Base-by-base conservation (phyloP, 1,140 invertebrate genomes). In the Whitmania pigra region DNA sequence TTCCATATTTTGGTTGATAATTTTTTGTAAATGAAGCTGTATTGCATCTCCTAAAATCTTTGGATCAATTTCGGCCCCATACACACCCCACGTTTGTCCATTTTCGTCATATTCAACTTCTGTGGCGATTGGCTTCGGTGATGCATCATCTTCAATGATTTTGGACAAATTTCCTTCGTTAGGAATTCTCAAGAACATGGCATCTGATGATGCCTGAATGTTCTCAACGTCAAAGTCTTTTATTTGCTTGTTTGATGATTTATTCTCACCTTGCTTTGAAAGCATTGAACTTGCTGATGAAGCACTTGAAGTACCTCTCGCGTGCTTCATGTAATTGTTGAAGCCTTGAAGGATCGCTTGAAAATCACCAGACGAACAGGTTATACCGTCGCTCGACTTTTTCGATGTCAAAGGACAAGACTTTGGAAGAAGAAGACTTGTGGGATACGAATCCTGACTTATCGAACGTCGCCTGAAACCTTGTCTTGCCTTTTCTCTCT, bases 31-130 rank as follows among this genome's bases (percentile, higher is more conserved):
- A 72, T 76, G 75, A 20, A 53, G 71, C 68, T 76, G 75, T 29
- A 76, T 76, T 54, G 75, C 75, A 3, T 74, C 67, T 29, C 75
- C 75, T 13, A 76, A 54, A 17, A 76, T 69, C 53, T 76, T 73
- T 15, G 75, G 72, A 66, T 76, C 75, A 49, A 74, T 69, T 27
- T 76, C 75, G 2, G 75, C 75, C 13, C 75, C 75, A 67, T 76
- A 76, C 0, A 76, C 72, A 25, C 75, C 75, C 75, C 75, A 76
- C 13, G 75, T 76, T 60, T 76, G 73, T 9, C 75, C 75, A 63
- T 73, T n/a, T 49, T 75, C 75, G 54, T 76, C 75, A 40, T 60
- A 76, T 29, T 53, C 69, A 31, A 76, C 63, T 31, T 76, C 75
- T 17, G n/a, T 54, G 11, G 73, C 73, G 18, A 13, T 25, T 25